Conservation (phyloP, 2,888 invertebrate genomes). For the Gonocerus acuteangulatus region DNA sequence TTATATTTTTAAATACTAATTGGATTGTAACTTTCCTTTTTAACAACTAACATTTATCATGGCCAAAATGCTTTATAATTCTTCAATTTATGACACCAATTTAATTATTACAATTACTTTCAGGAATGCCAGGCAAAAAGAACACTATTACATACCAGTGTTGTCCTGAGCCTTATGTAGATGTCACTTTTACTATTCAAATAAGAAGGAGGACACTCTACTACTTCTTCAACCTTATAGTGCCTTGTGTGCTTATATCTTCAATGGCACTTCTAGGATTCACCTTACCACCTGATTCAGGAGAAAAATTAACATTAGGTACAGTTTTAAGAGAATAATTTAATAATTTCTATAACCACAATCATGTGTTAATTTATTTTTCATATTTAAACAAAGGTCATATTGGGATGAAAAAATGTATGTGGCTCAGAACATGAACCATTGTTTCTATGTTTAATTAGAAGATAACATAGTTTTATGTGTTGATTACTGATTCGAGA, state of each 20-base stretch:
- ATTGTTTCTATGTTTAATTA: too few relatives aligned
- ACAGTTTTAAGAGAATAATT: too few relatives aligned
- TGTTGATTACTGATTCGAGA: too few relatives aligned
- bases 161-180: slow-evolving; percentile 89
- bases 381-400: too few relatives aligned
- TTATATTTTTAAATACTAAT: background rate
- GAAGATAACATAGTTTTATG: too few relatives aligned
- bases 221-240: slow-evolving; percentile 99
- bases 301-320: slow-evolving; percentile 93
- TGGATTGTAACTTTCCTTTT: background rate
- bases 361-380: too few relatives aligned
- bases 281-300: slow-evolving; percentile 95
- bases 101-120: slow-evolving; percentile 12
- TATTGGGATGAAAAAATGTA: too few relatives aligned
- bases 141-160: slow-evolving; percentile 87
- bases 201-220: slow-evolving; percentile 93
- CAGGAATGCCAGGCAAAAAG: slow-evolving; percentile 88
- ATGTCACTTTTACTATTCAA: slow-evolving; percentile 94
- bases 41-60: background rate
- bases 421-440: too few relatives aligned
- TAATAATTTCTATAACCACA: too few relatives aligned
- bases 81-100: too few relatives aligned
- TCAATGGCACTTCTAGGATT: slow-evolving; percentile 98
- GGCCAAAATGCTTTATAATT: too few relatives aligned
- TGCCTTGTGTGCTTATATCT: slow-evolving; percentile 97